Base-by-base conservation (phyloP, 2,888 invertebrate genomes). In the Strigamia crassipes region DNA sequence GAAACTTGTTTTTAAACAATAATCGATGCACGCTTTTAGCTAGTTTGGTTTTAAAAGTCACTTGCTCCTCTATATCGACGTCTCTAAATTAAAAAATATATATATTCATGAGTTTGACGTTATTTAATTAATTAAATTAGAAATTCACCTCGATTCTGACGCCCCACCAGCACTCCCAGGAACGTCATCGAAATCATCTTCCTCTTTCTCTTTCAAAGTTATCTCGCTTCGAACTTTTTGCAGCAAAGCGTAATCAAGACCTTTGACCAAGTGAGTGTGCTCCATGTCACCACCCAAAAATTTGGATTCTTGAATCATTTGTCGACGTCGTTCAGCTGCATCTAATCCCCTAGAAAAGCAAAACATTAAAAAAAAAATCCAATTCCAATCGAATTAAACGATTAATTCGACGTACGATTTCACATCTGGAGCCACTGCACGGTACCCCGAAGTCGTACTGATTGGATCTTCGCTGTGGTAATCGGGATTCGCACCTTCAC, bases 271-370 rank as follows among this genome's bases (percentile, higher is more conserved):
- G 90, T 99, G 99, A 87, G 99, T 99, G 86, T 99, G 99, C 86
- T 99, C 98, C 95, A 99, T 98, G 89, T 99, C 99, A 91, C 99
- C 99, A 87, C 99, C 99, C 90, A 99, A 95, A 89, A 97, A 99
- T 89, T 99, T 99, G 0, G 99, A 99, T 89, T 99, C 99, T 90
- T 94, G 90, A 87, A 99, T 99, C 90, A 97, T 93, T 87, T 98
- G 96, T 80, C 97, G 92, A 81, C 99, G 90, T 66, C 97, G 91
- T 88, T 99, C 98, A 8, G 98, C 97, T 0, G 96, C 96, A 90
- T 97, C 96, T 88, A 94, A 85, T 79, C 87, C 88, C 56, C 88
- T 88, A 82, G 42, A 83, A n/a, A 83, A 18, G 6, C 27, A 38
- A 56, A 80, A 73, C 18, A 78, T 27, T 9, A n/a, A 83, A 18